Conservation (phyloP, 2,797 vertebrate genomes). For the Borostomias antarcticus region DNA sequence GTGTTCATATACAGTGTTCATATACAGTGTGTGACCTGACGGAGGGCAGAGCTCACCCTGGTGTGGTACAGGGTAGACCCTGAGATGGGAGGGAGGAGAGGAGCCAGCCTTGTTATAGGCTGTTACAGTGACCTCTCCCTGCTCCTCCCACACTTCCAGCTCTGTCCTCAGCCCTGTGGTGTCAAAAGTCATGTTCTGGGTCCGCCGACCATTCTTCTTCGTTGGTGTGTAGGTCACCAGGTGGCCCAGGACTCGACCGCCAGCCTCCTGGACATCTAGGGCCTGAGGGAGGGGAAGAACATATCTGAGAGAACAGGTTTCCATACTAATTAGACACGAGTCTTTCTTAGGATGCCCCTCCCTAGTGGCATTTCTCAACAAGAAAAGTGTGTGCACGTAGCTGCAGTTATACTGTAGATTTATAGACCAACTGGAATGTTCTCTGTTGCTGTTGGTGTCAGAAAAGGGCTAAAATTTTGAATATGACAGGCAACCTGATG, state of each 20-base stretch:
- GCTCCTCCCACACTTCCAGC: conserved; percentile 40
- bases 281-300: conserved; percentile 40
- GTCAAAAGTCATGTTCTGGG: not conserved
- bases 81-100: conserved; percentile 44
- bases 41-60: conserved; percentile 33
- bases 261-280: conserved; percentile 26
- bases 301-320: not conserved
- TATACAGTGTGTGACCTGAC: too few species aligned
- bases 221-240: conserved; percentile 45
- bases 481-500: too few species aligned
- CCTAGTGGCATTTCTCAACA: too few species aligned
- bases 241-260: conserved; percentile 56
- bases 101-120: conserved; percentile 59
- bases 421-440: too few species aligned
- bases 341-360: too few species aligned
- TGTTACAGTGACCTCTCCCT: conserved; percentile 35
- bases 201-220: not conserved
- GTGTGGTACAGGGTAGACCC: conserved; percentile 13
- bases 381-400: too few species aligned
- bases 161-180: conserved; percentile 24
- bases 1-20: too few species aligned
- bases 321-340: too few species aligned
- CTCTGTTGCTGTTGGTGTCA: too few species aligned
- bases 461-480: too few species aligned
- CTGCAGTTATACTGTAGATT: too few species aligned